Base-by-base conservation (phyloP, 2,113 vertebrate genomes). In the Callocephalon fimbriatum region DNA sequence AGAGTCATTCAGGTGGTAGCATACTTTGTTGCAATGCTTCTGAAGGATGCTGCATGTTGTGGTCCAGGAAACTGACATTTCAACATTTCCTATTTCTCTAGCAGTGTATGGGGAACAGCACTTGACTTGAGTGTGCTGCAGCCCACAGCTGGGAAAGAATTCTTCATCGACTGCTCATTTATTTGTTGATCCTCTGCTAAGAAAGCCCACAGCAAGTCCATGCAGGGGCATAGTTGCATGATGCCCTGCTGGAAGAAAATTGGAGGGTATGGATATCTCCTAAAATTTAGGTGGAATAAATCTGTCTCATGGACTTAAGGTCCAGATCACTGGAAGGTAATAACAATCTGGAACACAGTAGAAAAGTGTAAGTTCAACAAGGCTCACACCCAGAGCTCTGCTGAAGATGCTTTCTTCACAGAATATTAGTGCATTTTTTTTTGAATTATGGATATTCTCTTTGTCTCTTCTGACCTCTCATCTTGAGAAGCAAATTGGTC, bases 71-170 rank as follows among this genome's bases (percentile, higher is more conserved):
- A 26, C 25, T 23, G 32, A 23, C 6, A 7, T 58, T 58, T 35
- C 32, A 31, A 38, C 0, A 1, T 22, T 72, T 76, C 51, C 47
- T 35, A n/a, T 82, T 90, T 62, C 37, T 62, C 14, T 32, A 26
- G 29, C 5, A 51, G 26, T 0, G 0, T 32, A 22, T 4, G 1
- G 37, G 10, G 9, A 45, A 7, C 50, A 54, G 23, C 32, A 29
- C 35, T 80, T 1, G 1, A 18, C 19, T 59, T 50, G 17, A 76
- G 37, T 31, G 29, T 80, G 29, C 32, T 1, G 2, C 58, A 74
- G 18, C 7, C 45, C 21, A 27, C 53, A 85, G n/a, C 47, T 58
- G 47, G n/a, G 54, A 85, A 78, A 62, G 21, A 50, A 50, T 45
- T 65, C 68, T 50, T 40, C 18, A 27, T 27, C 1, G 1, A 22